These are phyloP conservation scores for Bothrops jararaca DNA, from an alignment of 2,113 vertebrate species.

Conservation along the genomic window DNA sequence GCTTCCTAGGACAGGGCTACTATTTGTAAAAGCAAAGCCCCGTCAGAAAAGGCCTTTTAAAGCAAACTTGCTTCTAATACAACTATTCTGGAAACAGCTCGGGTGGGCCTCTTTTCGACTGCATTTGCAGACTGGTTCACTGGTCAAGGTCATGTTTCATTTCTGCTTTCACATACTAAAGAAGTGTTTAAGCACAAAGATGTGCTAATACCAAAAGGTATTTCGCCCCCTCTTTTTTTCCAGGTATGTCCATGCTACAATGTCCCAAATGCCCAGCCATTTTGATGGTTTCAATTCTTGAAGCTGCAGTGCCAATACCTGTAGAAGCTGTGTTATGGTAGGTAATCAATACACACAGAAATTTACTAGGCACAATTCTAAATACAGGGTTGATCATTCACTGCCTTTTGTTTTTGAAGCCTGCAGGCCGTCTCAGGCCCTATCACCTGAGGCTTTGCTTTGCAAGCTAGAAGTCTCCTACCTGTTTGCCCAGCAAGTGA, in stretches of 20 bases:
- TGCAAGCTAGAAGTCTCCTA: not conserved
- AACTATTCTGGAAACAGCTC: not conserved
- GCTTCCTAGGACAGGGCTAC: not conserved
- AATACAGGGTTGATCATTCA: not conserved
- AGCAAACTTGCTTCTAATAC: not conserved
- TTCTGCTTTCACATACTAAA: not conserved
- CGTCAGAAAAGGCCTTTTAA: not conserved
- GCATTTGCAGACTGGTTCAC: not conserved
- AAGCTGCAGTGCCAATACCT: not conserved
- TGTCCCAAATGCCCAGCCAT: not conserved
- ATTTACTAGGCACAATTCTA: not conserved
- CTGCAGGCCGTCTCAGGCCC: not conserved
- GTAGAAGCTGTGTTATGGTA: not conserved
- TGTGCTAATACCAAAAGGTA: not conserved
- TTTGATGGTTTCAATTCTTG: not conserved
- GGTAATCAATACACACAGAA: not conserved
- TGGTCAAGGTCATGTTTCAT: not conserved
- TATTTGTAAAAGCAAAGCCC: not conserved
- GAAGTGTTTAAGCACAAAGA: not conserved
- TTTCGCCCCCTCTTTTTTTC: not conserved
- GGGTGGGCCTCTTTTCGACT: not conserved
- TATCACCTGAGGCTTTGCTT: not conserved
- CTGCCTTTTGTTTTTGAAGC: too few species aligned
- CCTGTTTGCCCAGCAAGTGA: not conserved
- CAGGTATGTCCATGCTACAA: not conserved